phyloP scores from a whole-genome alignment of 2,888 invertebrate species.

The Lasioglossum marginatum region DNA sequence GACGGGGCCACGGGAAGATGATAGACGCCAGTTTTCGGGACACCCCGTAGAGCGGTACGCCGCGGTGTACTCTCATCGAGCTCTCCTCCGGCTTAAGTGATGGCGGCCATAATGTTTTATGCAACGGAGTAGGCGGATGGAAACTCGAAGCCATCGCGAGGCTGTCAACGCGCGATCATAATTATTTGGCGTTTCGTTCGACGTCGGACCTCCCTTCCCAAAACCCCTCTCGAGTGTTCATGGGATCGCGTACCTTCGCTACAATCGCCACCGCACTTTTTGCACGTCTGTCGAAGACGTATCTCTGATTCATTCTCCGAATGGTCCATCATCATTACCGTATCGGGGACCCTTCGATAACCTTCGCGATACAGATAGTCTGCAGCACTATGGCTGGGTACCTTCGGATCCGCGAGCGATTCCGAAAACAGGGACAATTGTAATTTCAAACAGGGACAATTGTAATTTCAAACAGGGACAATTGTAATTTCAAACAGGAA shows the following conservation, averaged over 20 bases:
- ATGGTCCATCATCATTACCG: background rate
- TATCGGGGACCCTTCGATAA: background rate
- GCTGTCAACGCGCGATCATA: slow-evolving; percentile 80
- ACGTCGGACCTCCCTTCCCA: slow-evolving; percentile 5
- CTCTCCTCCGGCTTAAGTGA: slow-evolving; percentile 70
- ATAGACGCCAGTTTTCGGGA: slow-evolving; percentile 73
- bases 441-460: too few species aligned
- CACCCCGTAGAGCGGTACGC: slow-evolving; percentile 74
- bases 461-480: too few species aligned
- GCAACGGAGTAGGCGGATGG: slow-evolving; percentile 75
- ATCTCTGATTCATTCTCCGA: background rate
- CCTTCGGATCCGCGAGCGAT: background rate
- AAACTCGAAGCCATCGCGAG: slow-evolving; percentile 70
- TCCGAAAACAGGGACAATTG: background rate
- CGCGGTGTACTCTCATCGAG: slow-evolving; percentile 61
- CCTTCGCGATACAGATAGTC: background rate
- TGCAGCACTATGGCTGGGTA: background rate
- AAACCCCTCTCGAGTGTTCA: background rate
- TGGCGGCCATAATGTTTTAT: slow-evolving; percentile 80
- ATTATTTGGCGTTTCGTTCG: slow-evolving; percentile 71
- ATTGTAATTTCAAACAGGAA: too few species aligned
- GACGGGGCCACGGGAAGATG: slow-evolving; percentile 66
- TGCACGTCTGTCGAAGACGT: slow-evolving; percentile 6
- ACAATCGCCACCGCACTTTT: background rate
- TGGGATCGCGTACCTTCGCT: background rate